Percentiles rank a stretch among this genome's conserved stretches.
Evolutionary conservation across 2,888 invertebrate species (phyloP).

Genomic region (Hymenopus coronatus): DNA sequence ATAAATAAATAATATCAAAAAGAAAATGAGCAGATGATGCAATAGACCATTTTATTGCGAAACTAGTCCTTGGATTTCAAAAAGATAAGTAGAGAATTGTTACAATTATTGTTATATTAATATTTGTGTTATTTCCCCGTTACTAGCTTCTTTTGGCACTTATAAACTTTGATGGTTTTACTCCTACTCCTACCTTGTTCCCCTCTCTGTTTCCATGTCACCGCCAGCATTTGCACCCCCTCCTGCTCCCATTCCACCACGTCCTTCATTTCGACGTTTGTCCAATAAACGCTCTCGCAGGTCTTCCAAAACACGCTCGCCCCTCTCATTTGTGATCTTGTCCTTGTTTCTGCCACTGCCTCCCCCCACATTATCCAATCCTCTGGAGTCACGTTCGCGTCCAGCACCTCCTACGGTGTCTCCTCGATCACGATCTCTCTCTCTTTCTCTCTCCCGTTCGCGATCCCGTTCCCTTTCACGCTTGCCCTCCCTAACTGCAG

Average conservation of each 20-base stretch:
- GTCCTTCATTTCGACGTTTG: conserved; percentile 65
- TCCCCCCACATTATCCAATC: neutral
- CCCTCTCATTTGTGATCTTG: conserved; percentile 13
- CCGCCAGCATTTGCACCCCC: neutral
- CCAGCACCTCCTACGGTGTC: neutral
- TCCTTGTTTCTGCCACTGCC: conserved; percentile 4
- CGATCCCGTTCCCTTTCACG: neutral
- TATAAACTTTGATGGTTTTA: no score
- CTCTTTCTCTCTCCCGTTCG: conserved; percentile 11
- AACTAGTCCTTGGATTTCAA: no score
- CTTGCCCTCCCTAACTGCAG: conserved; percentile 3
- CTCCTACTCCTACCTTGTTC: conserved; percentile 2
- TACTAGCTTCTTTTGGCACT: no score
- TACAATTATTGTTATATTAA: no score
- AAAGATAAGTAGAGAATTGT: no score
- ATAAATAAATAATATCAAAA: no score
- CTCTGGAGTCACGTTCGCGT: conserved; percentile 5
- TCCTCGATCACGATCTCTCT: neutral
- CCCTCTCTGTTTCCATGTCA: conserved; percentile 20
- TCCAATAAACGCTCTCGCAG: conserved; percentile 69
- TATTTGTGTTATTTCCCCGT: no score
- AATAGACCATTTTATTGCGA: no score
- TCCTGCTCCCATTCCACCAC: conserved; percentile 42
- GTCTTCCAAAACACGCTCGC: conserved; percentile 54
- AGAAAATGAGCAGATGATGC: no score